These are phyloP conservation scores for Solenodon paradoxus DNA, from an alignment of 2,113 vertebrate species.

Conservation along the genomic window DNA sequence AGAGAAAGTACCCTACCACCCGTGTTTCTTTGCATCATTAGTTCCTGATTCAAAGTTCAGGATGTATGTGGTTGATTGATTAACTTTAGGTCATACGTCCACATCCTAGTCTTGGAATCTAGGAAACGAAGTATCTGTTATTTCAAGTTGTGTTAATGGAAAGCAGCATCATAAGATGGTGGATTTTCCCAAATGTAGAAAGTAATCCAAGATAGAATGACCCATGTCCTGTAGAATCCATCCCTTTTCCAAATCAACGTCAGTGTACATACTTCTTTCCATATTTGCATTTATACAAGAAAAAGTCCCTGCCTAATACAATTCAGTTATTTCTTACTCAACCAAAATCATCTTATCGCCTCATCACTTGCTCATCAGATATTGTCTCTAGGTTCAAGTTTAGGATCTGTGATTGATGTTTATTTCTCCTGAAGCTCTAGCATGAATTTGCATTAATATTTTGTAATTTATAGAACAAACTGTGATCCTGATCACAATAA, in stretches of 20 bases:
- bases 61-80: neutral
- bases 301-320: neutral
- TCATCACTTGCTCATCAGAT: neutral
- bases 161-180: neutral
- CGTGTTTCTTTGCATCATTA: neutral
- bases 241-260: neutral
- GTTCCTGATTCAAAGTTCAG: neutral
- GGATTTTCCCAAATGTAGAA: neutral
- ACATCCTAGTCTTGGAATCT: neutral
- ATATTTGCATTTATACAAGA: neutral
- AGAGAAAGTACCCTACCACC: neutral
- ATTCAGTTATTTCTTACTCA: neutral
- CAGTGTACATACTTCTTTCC: neutral
- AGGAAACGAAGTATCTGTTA: neutral
- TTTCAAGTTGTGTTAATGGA: neutral
- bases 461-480: neutral
- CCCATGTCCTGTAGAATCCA: neutral
- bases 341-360: neutral
- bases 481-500: neutral
- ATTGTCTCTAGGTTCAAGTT: neutral
- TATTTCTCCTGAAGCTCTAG: neutral
- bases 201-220: neutral
- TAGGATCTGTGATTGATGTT: neutral
- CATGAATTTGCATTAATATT: slow-evolving; percentile 8
- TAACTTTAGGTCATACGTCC: neutral